Base-by-base conservation (phyloP, 2,113 vertebrate genomes). In the zebrafish (Danio rerio) region DNA sequence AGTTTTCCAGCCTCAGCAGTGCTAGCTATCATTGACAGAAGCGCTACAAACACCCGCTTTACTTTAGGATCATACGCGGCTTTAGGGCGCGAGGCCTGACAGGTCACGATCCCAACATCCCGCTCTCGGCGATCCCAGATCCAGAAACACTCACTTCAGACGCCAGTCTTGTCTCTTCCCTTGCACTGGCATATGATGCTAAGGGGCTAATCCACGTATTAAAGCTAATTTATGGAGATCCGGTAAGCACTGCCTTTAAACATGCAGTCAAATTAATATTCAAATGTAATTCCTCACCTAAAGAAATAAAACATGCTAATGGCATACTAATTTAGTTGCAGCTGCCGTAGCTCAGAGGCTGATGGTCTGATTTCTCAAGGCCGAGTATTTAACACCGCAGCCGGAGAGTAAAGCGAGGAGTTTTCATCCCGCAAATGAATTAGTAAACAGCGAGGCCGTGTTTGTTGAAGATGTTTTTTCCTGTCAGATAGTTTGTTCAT, bases 251-350 rank as follows among this genome's bases (percentile, higher is more conserved):
- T 81, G 80, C 85, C 59, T 77, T 78, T 87, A 86, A 86, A 85
- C 74, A 87, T 87, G 80, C 83, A 83, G 71, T 84, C 80, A 76
- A 74, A 88, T 86, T 83, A 88, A 89, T 88, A 89, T 88, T 89
- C 80, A 86, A 83, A 89, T 86, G 66, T 69, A 85, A 71, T 87
- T 85, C 78, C 70, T 87, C 74, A 89, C 88, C 85, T 87, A 86
- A 84, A 88, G 88, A 87, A 84, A 89, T 83, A 56, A 84, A 88
- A 88, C 83, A 89, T 89, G 88, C 83, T 75, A 88, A 89, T 89
- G 71, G 86, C 59, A 77, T 81, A 53, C 81, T 86, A 84, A 89
- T 88, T 86, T 88, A 66, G 71, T n/a, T 70, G 63, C 63, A 80
- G 53, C 71, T 74, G 58, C 73, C 40, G 42, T 66, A 43, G 76